phyloP scores from a whole-genome alignment of 2,888 invertebrate species.

The Ganaspis brasiliensis region DNA sequence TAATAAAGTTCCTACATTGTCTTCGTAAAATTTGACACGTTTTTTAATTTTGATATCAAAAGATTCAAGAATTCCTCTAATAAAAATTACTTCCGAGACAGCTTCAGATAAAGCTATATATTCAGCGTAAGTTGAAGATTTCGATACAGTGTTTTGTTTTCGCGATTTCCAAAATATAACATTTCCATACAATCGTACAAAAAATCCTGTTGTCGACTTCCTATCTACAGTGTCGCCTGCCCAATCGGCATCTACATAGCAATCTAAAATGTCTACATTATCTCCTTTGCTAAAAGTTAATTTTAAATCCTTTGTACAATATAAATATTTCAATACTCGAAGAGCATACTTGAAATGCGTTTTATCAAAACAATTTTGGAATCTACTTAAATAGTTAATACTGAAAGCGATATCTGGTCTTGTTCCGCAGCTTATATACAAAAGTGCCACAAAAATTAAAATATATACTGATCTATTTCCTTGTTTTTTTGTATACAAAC shows the following conservation, averaged over 20 bases:
- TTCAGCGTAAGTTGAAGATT: slow-evolving; percentile 13
- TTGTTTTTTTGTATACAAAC: slow-evolving; percentile 44
- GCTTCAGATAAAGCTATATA: slow-evolving; percentile 33
- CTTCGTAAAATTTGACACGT: slow-evolving; percentile 31
- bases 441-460: slow-evolving; percentile 47
- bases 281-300: slow-evolving; percentile 26
- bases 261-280: slow-evolving; percentile 18
- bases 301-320: slow-evolving; percentile 51
- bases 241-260: slow-evolving; percentile 43
- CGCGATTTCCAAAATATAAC: slow-evolving; percentile 25
- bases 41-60: slow-evolving; percentile 6
- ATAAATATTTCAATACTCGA: slow-evolving; percentile 37
- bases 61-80: background rate
- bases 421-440: slow-evolving; percentile 50
- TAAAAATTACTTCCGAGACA: background rate
- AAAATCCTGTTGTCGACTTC: background rate
- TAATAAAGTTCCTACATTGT: slow-evolving; percentile 6
- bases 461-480: slow-evolving; percentile 35
- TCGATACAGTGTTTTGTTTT: slow-evolving; percentile 16
- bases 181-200: slow-evolving; percentile 7
- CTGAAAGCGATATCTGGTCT: slow-evolving; percentile 48
- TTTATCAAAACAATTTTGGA: slow-evolving; percentile 45
- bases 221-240: slow-evolving; percentile 6
- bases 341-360: slow-evolving; percentile 49
- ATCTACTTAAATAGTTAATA: slow-evolving; percentile 48